Evolutionary conservation across 2,113 vertebrate species (phyloP).

Genomic region (Amia ocellicauda): DNA sequence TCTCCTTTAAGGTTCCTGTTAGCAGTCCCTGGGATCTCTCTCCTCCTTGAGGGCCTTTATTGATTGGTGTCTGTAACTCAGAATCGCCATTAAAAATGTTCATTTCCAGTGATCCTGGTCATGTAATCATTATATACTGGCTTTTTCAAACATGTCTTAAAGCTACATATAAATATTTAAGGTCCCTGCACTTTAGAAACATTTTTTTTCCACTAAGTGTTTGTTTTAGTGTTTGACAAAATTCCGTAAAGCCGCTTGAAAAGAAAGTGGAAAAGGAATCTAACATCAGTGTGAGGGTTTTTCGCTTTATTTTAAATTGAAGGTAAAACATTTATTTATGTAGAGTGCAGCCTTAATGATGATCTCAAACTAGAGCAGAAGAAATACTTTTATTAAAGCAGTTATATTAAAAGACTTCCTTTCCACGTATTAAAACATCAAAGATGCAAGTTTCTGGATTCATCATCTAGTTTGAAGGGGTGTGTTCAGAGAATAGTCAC

Average conservation of each 20-base stretch:
- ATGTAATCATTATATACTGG: slow-evolving; percentile 1
- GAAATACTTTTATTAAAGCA: neutral
- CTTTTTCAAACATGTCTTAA: slow-evolving; percentile 24
- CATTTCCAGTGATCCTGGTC: slow-evolving; percentile 14
- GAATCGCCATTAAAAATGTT: slow-evolving; percentile 22
- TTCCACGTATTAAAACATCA: no score
- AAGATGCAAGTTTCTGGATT: no score
- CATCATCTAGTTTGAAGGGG: neutral
- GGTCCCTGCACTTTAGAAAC: slow-evolving; percentile 11
- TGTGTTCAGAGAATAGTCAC: neutral
- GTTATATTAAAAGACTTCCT: neutral
- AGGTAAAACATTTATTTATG: no score
- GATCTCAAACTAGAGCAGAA: neutral
- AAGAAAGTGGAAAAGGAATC: no score
- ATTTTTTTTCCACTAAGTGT: neutral
- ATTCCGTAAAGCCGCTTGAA: no score
- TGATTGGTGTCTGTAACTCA: slow-evolving; percentile 27
- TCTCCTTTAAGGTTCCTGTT: slow-evolving; percentile 21
- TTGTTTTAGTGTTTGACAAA: slow-evolving; percentile 6
- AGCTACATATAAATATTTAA: slow-evolving; percentile 38
- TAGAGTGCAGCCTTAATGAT: neutral
- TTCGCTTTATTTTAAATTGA: no score
- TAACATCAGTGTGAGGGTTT: no score
- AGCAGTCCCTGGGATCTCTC: slow-evolving; percentile 32
- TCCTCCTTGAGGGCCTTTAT: slow-evolving; percentile 27